These are phyloP conservation scores for Sthenelais limicola DNA, from an alignment of 2,888 invertebrate species.

Conservation along the genomic window DNA sequence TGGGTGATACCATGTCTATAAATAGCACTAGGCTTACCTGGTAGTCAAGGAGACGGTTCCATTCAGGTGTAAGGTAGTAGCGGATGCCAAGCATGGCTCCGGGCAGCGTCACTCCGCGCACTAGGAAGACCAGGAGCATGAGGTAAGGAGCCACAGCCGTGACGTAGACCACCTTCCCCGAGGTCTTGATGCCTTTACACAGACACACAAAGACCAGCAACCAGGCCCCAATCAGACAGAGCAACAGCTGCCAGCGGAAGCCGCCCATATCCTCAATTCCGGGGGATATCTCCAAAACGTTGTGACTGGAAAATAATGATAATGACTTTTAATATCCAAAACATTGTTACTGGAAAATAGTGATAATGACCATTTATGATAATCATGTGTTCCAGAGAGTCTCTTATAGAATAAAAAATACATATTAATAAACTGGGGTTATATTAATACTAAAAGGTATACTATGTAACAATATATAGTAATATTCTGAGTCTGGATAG, in stretches of 20 bases:
- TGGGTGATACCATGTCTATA: too few species aligned
- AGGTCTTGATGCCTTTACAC: conserved; percentile 66
- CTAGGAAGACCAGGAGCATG: conserved; percentile 62
- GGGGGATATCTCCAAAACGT: conserved; percentile 60
- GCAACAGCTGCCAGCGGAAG: conserved; percentile 60
- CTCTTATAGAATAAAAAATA: too few species aligned
- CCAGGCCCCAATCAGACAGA: conserved; percentile 66
- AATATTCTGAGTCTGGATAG: too few species aligned
- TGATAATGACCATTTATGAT: too few species aligned
- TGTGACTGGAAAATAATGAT: conserved; percentile 52
- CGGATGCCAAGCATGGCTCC: conserved; percentile 61
- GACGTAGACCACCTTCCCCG: conserved; percentile 68
- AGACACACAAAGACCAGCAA: conserved; percentile 66
- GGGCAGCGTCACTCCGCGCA: conserved; percentile 59
- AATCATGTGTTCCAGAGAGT: too few species aligned
- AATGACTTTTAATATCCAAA: too few species aligned
- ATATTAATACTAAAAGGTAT: too few species aligned
- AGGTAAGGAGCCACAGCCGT: conserved; percentile 66
- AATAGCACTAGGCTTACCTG: conserved; percentile 52
- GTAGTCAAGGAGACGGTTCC: conserved; percentile 56
- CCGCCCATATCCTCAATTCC: conserved; percentile 64
- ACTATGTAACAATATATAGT: too few species aligned
- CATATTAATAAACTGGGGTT: too few species aligned
- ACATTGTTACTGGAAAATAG: too few species aligned
- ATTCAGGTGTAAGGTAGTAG: conserved; percentile 64